Evolutionary conservation across 2,113 vertebrate genomes (phyloP).

Genomic region (Corynorhinus townsendii): DNA sequence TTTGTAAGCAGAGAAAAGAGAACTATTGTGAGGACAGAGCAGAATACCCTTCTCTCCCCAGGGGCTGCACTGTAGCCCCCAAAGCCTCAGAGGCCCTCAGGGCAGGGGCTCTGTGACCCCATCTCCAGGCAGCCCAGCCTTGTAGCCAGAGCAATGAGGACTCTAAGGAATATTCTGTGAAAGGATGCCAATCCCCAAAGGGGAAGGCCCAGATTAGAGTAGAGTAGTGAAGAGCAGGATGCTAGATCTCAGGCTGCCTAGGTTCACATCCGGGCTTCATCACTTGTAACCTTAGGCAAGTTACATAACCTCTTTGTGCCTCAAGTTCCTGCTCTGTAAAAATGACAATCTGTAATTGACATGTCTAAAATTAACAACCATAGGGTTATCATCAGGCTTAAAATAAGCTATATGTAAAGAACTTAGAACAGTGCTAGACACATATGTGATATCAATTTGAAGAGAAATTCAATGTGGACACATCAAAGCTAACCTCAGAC

Average conservation of each 20-base stretch:
- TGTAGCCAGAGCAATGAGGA: neutral
- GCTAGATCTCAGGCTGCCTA: neutral
- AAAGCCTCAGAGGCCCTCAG: neutral
- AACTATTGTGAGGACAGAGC: neutral
- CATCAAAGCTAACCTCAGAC: neutral
- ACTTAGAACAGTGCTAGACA: neutral
- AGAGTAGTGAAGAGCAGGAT: neutral
- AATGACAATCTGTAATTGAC: neutral
- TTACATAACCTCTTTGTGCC: neutral
- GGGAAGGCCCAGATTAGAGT: neutral
- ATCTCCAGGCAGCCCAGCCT: neutral
- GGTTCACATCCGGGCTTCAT: neutral
- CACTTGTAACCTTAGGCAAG: neutral
- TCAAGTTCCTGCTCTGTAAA: neutral
- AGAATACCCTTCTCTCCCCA: neutral
- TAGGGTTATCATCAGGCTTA: neutral
- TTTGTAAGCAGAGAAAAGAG: neutral
- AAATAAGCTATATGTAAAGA: neutral
- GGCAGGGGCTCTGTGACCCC: neutral
- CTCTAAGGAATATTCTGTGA: neutral
- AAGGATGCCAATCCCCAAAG: neutral
- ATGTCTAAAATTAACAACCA: neutral
- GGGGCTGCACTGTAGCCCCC: neutral
- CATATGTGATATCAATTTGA: neutral
- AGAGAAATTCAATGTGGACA: neutral